These are phyloP conservation scores for Vulpes vulpes DNA, from an alignment of 2,113 vertebrate genomes.

Conservation along the genomic window DNA sequence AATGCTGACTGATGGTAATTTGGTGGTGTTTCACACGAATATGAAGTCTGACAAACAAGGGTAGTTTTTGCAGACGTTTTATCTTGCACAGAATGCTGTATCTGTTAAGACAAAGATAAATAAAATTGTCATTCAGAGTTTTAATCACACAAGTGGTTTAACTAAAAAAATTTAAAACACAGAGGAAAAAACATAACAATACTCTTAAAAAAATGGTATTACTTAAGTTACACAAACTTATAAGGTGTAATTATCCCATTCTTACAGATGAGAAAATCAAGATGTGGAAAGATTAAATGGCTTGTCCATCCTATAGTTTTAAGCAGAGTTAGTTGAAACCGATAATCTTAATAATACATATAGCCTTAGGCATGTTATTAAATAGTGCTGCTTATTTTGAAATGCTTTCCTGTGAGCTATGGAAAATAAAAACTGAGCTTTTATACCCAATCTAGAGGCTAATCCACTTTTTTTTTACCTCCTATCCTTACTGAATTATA, in stretches of 20 bases:
- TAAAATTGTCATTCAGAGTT: slow-evolving; percentile 49
- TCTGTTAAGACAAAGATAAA: slow-evolving; percentile 60
- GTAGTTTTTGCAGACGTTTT: slow-evolving; percentile 28
- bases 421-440: slow-evolving; percentile 35
- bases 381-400: neutral
- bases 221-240: neutral
- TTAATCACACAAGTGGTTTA: slow-evolving; percentile 3
- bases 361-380: neutral
- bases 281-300: slow-evolving; percentile 18
- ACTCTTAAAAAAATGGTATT: neutral
- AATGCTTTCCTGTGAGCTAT: slow-evolving; percentile 24
- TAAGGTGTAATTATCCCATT: neutral
- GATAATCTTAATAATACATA: neutral
- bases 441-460: slow-evolving; percentile 29
- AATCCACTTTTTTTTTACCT: neutral
- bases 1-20: slow-evolving; percentile 26
- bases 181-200: slow-evolving; percentile 4
- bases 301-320: neutral
- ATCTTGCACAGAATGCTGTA: slow-evolving; percentile 59
- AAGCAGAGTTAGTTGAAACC: neutral
- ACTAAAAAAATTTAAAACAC: neutral
- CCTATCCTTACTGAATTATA: slow-evolving; percentile 27
- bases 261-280: neutral
- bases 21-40: slow-evolving; percentile 28
- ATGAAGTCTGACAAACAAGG: slow-evolving; percentile 60